A percentile compares a stretch with the other conserved stretches of the same genome.
Conservation (phyloP, 2,888 invertebrate genomes). For the Drosophila testacea region DNA sequence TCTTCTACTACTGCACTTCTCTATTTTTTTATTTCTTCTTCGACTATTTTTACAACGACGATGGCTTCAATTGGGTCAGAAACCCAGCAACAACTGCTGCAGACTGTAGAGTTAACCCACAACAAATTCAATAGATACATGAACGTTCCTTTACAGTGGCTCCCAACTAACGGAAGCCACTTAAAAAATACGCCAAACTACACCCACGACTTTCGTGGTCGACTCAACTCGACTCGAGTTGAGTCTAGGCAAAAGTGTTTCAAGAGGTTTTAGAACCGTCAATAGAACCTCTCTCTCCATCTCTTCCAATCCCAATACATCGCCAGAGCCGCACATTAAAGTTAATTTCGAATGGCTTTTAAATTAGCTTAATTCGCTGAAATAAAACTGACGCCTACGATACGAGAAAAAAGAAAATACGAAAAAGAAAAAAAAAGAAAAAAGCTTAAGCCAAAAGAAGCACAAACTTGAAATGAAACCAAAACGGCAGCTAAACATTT, state of each 20-base stretch:
- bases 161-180: conserved; percentile 73
- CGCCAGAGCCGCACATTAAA: conserved; percentile 68
- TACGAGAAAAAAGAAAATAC: conserved; percentile 38
- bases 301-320: not conserved
- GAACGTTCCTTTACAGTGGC: conserved; percentile 22
- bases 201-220: conserved; percentile 48
- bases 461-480: conserved; percentile 59
- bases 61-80: conserved; percentile 77
- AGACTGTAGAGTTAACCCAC: conserved; percentile 54
- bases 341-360: conserved; percentile 84
- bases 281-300: conserved; percentile 1
- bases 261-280: conserved; percentile 22
- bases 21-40: conserved; percentile 18
- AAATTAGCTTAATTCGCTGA: conserved; percentile 84
- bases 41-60: conserved; percentile 44
- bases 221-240: not conserved
- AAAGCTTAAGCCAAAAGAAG: conserved; percentile 25
- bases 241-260: conserved; percentile 38
- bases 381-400: conserved; percentile 81
- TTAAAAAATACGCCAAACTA: conserved; percentile 65
- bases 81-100: conserved; percentile 43
- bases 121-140: conserved; percentile 72
- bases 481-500: conserved; percentile 80
- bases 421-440: conserved; percentile 35
- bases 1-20: conserved; percentile 19